Evolutionary conservation across 2,888 invertebrate genomes (phyloP).

Genomic region (Odontocolon sp.): DNA sequence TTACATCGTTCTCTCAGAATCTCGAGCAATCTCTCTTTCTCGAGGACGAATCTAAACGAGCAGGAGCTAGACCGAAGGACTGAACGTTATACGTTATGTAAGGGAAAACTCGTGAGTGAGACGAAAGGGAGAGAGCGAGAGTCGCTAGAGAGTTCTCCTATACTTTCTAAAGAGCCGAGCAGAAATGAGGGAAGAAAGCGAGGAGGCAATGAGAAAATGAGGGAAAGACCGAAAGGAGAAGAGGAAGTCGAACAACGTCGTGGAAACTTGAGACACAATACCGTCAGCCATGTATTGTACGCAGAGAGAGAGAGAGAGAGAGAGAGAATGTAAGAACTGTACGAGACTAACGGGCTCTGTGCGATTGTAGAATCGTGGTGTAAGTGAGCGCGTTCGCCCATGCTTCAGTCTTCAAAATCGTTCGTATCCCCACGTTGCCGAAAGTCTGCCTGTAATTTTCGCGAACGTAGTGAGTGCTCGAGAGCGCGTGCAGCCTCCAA

Average conservation of each 20-base stretch:
- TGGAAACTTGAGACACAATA: slow-evolving; percentile 53
- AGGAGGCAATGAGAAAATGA: neutral
- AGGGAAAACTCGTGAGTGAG: too few relatives aligned
- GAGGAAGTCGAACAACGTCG: slow-evolving; percentile 48
- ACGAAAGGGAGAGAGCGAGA: too few relatives aligned
- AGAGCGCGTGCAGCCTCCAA: slow-evolving; percentile 15
- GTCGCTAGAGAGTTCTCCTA: neutral
- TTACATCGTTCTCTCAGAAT: neutral
- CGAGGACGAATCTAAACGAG: slow-evolving; percentile 3
- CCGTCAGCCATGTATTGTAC: slow-evolving; percentile 46
- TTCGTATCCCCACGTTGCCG: slow-evolving; percentile 14
- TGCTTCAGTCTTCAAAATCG: slow-evolving; percentile 30
- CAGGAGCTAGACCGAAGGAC: too few relatives aligned
- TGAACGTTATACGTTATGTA: slow-evolving; percentile 4
- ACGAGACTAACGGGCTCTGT: neutral
- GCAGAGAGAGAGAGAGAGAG: neutral
- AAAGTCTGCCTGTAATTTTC: slow-evolving; percentile 43
- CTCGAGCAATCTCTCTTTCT: neutral
- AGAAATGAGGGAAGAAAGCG: slow-evolving; percentile 28
- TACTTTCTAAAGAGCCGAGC: slow-evolving; percentile 5
- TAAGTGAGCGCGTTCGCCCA: slow-evolving; percentile 23
- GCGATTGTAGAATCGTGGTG: slow-evolving; percentile 7
- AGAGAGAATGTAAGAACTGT: slow-evolving; percentile 22
- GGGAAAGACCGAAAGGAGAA: slow-evolving; percentile 4
- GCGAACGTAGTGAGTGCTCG: slow-evolving; percentile 37